Evolutionary conservation across 1,140 invertebrate species (phyloP).

Genomic region (Amphibalanus amphitrite): DNA sequence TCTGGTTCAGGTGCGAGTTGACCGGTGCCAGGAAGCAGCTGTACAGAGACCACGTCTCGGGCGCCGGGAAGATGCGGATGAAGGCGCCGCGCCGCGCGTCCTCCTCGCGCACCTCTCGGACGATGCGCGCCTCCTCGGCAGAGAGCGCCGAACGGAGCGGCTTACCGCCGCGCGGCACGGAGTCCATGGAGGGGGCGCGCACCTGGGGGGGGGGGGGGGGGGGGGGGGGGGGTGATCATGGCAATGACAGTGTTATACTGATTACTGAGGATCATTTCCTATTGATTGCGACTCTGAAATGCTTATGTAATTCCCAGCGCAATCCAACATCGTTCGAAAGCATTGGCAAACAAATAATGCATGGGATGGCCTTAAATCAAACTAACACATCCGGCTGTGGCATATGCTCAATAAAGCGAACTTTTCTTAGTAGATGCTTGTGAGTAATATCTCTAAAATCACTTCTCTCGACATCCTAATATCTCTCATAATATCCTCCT

Average conservation of each 20-base stretch:
- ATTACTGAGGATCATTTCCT: too few species aligned
- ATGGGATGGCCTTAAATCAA: too few species aligned
- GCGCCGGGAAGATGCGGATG: constrained; percentile 76
- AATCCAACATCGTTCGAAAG: too few species aligned
- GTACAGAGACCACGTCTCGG: constrained; percentile 53
- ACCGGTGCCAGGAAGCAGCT: constrained; percentile 21
- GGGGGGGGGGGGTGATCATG: background rate
- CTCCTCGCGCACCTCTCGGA: constrained; percentile 59
- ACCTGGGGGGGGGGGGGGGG: background rate
- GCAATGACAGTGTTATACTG: too few species aligned
- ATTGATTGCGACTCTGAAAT: too few species aligned
- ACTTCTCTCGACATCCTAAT: background rate
- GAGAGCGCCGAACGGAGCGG: constrained; percentile 28
- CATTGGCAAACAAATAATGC: too few species aligned
- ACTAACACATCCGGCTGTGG: too few species aligned
- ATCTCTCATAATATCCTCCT: background rate
- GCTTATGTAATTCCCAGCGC: too few species aligned
- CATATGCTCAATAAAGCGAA: too few species aligned
- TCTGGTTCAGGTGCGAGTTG: constrained; percentile 58
- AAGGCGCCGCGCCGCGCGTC: constrained; percentile 70
- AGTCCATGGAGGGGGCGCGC: background rate
- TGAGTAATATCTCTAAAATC: background rate
- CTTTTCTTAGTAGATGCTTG: background rate
- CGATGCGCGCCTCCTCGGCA: constrained; percentile 57
- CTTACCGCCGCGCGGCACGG: constrained; percentile 24